Evolutionary conservation across 2,888 invertebrate genomes (phyloP), one percentile per base, ranked within the genome.

Genomic region (Mimas tiliae): DNA sequence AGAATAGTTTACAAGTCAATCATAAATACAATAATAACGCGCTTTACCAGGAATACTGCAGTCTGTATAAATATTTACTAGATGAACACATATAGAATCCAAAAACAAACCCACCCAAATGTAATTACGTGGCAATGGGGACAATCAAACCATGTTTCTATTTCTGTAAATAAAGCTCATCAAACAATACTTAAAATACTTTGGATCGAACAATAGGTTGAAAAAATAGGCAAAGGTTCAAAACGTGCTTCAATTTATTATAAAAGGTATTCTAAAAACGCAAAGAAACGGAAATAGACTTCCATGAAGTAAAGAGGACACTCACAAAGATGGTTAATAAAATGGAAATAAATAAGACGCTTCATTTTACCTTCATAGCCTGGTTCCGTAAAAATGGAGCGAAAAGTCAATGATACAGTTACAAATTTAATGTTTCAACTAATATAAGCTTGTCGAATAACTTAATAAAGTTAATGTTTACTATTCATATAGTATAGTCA

Each of bases 301-400:
- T 73, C 73, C 79, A 80, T 73, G 71, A 80, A 79, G 75, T 74
- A 81, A 82, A 75, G 50, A 84, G 74, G 78, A 84, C 86, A 86
- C 80, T 82, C 83, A 89, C 84, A 89, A 85, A 86, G 82, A 84
- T 80, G 72, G 66, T 78, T 80, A 80, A 81, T 74, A 77, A 83
- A 80, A 82, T 80, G 75, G 72, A 81, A 82, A 81, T 79, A 80
- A 82, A 80, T 76, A 77, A 80, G 75, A 73, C 80, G 74, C 78
- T 81, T 82, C 69, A 73, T 87, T 88, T 93, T 93, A 93, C 93
- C 93, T 93, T 93, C 88, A 88, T 92, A 75, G 89, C 91, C 93
- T 93, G 93, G 90, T 87, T 91, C 87, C 85, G 84, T 83, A 78
- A 82, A 82, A 93, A 93, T 91, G 91, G 79, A 89, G 93, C 92